phyloP scores from a whole-genome alignment of 64 coral and sea anemone species.

The Stichodactyla helianthus region DNA sequence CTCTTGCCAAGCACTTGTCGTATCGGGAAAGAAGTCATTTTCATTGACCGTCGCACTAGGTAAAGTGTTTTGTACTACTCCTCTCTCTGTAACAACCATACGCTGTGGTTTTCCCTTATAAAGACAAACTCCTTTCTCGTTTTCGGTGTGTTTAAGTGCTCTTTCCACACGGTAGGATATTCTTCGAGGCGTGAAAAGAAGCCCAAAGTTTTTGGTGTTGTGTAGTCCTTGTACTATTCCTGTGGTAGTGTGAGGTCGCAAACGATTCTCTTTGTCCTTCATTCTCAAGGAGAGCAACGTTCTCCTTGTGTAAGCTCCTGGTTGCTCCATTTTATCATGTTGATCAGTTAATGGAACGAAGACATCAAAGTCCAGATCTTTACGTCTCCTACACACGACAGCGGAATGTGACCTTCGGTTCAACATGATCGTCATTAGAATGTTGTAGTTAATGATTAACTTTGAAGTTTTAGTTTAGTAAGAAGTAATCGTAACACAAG shows the following conservation, averaged over 20 bases:
- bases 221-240: background rate
- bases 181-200: constrained; percentile 10
- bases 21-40: background rate
- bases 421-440: background rate
- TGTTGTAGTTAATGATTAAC: background rate
- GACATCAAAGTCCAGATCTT: background rate
- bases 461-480: background rate
- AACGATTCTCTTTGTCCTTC: background rate
- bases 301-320: constrained; percentile 1
- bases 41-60: background rate
- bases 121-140: constrained; percentile 34
- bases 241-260: constrained; percentile 8
- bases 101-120: constrained; percentile 23
- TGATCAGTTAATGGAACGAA: background rate
- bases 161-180: constrained; percentile 37
- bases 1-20: constrained; percentile 5
- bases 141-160: constrained; percentile 37
- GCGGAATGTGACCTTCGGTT: constrained; percentile 4
- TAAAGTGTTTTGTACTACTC: background rate
- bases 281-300: background rate
- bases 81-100: constrained; percentile 18
- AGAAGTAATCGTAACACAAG: no score
- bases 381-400: background rate
- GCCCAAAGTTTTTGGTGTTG: constrained; percentile 20
- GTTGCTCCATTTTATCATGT: background rate